Evolutionary conservation across 2,888 invertebrate genomes (phyloP).

Genomic region (Campoplex nolae): DNA sequence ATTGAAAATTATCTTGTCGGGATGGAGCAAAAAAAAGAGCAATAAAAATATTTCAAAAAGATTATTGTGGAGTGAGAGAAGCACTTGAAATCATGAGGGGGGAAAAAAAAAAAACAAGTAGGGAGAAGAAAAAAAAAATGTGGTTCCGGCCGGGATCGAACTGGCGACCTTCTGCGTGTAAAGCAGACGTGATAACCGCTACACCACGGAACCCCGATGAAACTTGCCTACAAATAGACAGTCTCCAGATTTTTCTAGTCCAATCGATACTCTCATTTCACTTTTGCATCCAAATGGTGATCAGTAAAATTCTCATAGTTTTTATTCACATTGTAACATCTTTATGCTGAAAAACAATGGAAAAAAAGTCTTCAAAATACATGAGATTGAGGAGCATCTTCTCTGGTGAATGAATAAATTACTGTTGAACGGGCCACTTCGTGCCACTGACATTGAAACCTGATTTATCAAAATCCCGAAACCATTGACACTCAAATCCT

Average conservation of each 20-base stretch:
- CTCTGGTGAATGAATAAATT: too few relatives aligned
- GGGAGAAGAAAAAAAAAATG: slow-evolving; percentile 57
- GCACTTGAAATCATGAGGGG: background rate
- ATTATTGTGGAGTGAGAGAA: background rate
- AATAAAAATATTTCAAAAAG: background rate
- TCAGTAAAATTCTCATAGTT: background rate
- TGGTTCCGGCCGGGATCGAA: slow-evolving; percentile 82
- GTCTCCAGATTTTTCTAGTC: background rate
- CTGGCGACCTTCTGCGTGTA: slow-evolving; percentile 82
- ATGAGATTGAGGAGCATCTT: too few relatives aligned
- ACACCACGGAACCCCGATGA: slow-evolving; percentile 78
- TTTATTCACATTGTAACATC: background rate
- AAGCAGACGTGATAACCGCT: slow-evolving; percentile 82
- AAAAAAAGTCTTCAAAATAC: background rate
- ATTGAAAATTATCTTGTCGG: background rate
- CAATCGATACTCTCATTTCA: background rate
- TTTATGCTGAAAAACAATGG: background rate
- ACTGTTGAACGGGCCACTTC: too few relatives aligned
- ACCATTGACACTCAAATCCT: too few relatives aligned
- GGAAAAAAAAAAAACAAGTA: background rate
- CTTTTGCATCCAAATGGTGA: background rate
- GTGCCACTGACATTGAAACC: too few relatives aligned
- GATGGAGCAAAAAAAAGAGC: background rate
- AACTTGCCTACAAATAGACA: background rate
- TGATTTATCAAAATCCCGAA: too few relatives aligned